These are phyloP conservation scores for Lasioglossum pauxillum DNA, from an alignment of 2,888 invertebrate species.

Conservation along the genomic window DNA sequence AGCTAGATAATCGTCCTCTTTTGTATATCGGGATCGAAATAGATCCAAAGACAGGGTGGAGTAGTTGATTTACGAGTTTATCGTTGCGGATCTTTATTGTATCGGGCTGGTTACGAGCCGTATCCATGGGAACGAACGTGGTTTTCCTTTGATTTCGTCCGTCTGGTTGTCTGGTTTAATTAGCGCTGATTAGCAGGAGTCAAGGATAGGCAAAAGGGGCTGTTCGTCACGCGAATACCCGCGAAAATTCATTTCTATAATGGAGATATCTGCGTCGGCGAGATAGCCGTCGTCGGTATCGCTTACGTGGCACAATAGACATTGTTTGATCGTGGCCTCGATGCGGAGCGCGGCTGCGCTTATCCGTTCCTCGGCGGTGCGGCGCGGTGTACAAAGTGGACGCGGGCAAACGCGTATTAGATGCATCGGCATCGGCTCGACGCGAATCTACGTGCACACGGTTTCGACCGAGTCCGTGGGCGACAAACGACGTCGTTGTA, in stretches of 20 bases:
- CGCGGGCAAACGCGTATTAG: conserved; percentile 54
- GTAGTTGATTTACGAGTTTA: conserved; percentile 23
- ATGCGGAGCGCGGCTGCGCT: conserved; percentile 44
- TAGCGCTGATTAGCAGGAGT: conserved; percentile 26
- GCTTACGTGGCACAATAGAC: conserved; percentile 59
- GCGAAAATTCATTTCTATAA: conserved; percentile 48
- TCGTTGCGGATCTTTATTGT: conserved; percentile 27
- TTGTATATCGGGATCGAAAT: not conserved
- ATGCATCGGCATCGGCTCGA: conserved; percentile 37
- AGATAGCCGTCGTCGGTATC: conserved; percentile 51
- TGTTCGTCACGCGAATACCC: conserved; percentile 22
- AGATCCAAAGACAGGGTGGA: not conserved
- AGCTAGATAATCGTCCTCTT: not conserved
- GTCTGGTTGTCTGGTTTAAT: conserved; percentile 22
- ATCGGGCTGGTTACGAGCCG: no score
- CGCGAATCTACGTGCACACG: not conserved
- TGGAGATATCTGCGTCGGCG: conserved; percentile 43
- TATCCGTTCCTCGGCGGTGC: conserved; percentile 45
- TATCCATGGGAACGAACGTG: not conserved
- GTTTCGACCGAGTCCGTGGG: conserved; percentile 63
- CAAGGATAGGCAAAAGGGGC: conserved; percentile 35
- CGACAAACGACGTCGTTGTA: conserved; percentile 41
- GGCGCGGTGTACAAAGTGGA: conserved; percentile 40
- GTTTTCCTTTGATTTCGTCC: not conserved
- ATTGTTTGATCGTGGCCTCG: conserved; percentile 63